Evolutionary conservation across 2,113 vertebrate species (phyloP), one percentile per base, ranked within the genome.

Genomic region (Platysteira castanea): DNA sequence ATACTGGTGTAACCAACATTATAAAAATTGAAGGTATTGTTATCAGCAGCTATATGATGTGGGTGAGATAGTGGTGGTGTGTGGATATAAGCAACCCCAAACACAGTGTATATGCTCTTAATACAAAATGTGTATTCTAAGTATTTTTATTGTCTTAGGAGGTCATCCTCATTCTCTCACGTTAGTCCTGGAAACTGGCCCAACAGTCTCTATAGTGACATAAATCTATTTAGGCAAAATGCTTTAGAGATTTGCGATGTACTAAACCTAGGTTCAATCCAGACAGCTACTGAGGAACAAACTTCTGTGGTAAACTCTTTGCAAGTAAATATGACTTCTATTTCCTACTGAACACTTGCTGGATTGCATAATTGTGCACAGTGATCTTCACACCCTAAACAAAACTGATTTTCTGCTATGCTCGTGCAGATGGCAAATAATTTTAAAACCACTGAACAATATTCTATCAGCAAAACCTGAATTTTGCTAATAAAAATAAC

Each of bases 391-490:
- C 1, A 1, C 69, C 46, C 15, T 39, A 65, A 91, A 83, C 35
- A 84, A 80, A 93, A 69, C 19, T 81, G n/a, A 84, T 84, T 93
- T 89, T 31, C 44, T 81, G 14, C 28, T 87, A 12, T 69, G 41
- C 7, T 86, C 0, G 0, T 19, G 41, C 19, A 61, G n/a, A 53
- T 39, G 57, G 21, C 3, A 73, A 81, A 77, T 54, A 0, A 71
- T 90, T 90, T 94, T 33, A 82, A 81, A 84, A 30, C 27, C 37
- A 35, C 5, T 10, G 59, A 84, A 69, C 3, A 33, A 3, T 46
- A 13, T 53, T 52, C 24, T 28, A 31, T 19, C 41, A 63, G 52
- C 30, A 18, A 95, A 49, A 71, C 14, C 28, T 71, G 44, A 86
- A 54, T 78, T 84, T 24, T 89, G 15, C 13, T 53, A 87, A 64